These are phyloP conservation scores for Andinoacara biseriatus DNA, from an alignment of 2,113 vertebrate species.

Conservation along the genomic window DNA sequence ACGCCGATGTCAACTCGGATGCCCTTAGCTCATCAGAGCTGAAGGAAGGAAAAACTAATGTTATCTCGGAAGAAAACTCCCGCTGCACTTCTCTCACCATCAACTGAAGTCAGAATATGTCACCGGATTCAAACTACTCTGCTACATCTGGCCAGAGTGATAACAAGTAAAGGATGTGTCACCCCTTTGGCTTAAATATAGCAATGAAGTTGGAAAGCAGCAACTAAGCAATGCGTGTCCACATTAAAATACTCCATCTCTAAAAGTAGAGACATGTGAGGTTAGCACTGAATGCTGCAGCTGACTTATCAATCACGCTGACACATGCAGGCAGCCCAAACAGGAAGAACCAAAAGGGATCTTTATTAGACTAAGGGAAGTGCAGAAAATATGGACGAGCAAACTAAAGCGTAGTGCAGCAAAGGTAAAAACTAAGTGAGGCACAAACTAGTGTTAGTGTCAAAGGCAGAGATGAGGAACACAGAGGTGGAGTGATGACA, in stretches of 20 bases:
- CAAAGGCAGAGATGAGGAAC: not conserved
- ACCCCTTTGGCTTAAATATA: not conserved
- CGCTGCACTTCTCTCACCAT: constrained; percentile 18
- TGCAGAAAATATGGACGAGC: not conserved
- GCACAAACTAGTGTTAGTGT: not conserved
- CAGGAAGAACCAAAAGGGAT: not conserved
- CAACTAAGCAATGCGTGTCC: not conserved
- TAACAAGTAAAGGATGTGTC: constrained; percentile 36
- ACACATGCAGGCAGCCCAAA: not conserved
- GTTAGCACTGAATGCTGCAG: constrained; percentile 7
- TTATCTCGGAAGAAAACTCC: constrained; percentile 33
- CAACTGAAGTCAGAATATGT: constrained; percentile 27
- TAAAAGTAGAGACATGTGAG: not conserved
- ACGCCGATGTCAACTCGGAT: constrained; percentile 45
- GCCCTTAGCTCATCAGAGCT: constrained; percentile 38
- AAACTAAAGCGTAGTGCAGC: not conserved
- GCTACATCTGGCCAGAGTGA: constrained; percentile 51
- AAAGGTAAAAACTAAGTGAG: constrained; percentile 1
- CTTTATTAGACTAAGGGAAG: not conserved
- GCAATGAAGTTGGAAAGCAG: constrained; percentile 1
- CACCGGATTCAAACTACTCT: constrained; percentile 21
- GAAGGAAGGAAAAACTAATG: constrained; percentile 26
- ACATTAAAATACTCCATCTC: not conserved
- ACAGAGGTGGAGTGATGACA: not conserved
- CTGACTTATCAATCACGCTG: not conserved